Evolutionary conservation across 2,113 vertebrate genomes (phyloP), one percentile per base, ranked within the genome.

Genomic region (Condylura cristata): DNA sequence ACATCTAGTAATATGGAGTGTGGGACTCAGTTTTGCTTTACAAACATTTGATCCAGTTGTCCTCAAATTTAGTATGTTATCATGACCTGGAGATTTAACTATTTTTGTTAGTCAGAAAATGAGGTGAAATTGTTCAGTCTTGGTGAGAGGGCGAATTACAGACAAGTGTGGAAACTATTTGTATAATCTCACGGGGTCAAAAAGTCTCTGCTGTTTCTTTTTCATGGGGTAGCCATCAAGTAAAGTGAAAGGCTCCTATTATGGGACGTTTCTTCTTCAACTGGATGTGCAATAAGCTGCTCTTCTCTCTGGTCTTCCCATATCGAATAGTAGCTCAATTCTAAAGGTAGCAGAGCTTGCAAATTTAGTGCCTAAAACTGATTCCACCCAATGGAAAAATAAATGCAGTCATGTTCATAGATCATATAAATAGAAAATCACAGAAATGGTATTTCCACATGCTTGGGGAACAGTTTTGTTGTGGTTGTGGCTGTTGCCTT

Each of bases 291-390:
- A 61, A 18, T 18, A 26, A 48, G 24, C 46, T 7, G 8, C 53
- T 39, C 41, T 2, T 17, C 5, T n/a, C 41, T 22, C 48, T 68
- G 71, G 61, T 14, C 12, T 79, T 58, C 61, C 16, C 3, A 20
- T 20, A 63, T 30, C 32, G 44, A 17, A 22, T 2, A 89, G 11
- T 8, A 30, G 24, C 26, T 22, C 18, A 6, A 2, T 37, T n/a
- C 16, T 0, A 70, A 24, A 17, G 16, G 14, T 16, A 81, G 17
- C 37, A 20, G 9, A 58, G 8, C 32, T 44, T 51, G 34, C 30
- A 1, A 3, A 11, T 1, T 56, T 56, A 5, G 10, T 20, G 1
- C 11, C 30, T 61, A 63, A 89, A 60, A 68, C 32, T 0, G 2
- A 65, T 56, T 14, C 13, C 39, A 30, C 11, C 9, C 22, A n/a